Percentiles rank a stretch among this genome's conserved stretches.
Evolutionary conservation across 2,888 invertebrate genomes (phyloP).

Genomic region (Piscicola geometra): DNA sequence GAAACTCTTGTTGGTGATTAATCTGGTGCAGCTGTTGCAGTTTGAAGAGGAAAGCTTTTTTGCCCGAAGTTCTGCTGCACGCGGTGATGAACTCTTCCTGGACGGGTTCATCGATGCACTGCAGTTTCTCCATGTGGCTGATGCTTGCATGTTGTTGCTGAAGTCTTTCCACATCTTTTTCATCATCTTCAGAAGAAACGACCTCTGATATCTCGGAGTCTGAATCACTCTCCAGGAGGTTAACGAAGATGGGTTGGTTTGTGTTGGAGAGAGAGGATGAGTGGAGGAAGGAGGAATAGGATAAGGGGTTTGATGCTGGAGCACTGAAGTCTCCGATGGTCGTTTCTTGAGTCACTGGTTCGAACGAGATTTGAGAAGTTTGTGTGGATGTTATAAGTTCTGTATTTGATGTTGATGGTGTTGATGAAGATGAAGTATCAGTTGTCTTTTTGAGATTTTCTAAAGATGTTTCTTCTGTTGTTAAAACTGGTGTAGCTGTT

Average conservation of each 20-base stretch:
- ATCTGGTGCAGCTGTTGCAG: conserved; percentile 9
- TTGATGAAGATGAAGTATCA: too few relatives aligned
- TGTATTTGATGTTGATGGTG: not conserved
- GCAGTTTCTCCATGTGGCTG: not conserved
- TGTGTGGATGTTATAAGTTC: not conserved
- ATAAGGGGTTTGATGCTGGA: not conserved
- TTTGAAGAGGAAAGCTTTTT: not conserved
- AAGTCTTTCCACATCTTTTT: not conserved
- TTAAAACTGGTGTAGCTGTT: too few relatives aligned
- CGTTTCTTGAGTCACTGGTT: not conserved
- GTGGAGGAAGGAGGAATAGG: not conserved
- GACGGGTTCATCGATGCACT: not conserved
- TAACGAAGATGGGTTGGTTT: not conserved
- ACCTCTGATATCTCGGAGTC: conserved; percentile 23
- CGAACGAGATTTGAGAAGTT: not conserved
- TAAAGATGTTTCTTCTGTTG: too few relatives aligned
- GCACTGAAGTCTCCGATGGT: not conserved
- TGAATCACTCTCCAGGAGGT: conserved; percentile 20
- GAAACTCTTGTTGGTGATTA: not conserved
- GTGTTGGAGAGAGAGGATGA: not conserved
- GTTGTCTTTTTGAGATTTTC: too few relatives aligned
- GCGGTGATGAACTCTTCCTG: not conserved
- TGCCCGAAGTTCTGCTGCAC: not conserved
- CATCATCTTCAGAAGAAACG: not conserved
- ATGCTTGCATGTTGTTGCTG: not conserved